Evolutionary conservation across 2,113 vertebrate genomes (phyloP).

Genomic region (Zapornia atra): DNA sequence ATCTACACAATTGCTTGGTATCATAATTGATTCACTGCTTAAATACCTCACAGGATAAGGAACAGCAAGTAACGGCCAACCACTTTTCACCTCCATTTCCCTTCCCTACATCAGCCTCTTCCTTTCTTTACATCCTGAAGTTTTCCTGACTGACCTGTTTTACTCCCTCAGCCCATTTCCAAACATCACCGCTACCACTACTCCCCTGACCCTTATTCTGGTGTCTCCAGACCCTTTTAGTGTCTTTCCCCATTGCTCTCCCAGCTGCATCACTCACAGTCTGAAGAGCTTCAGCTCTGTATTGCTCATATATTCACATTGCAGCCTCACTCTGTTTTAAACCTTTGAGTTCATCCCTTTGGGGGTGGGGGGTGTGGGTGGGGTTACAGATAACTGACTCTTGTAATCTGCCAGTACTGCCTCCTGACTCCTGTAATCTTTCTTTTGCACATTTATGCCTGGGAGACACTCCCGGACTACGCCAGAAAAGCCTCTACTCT

Average conservation of each 20-base stretch:
- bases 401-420: not conserved
- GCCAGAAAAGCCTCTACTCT: not conserved
- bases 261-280: not conserved
- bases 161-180: not conserved
- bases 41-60: constrained; percentile 5
- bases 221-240: not conserved
- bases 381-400: no score
- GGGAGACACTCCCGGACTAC: not conserved
- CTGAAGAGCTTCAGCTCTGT: not conserved
- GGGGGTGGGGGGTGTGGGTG: no score
- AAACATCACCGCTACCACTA: not conserved
- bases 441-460: not conserved
- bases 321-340: not conserved
- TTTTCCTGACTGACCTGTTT: not conserved
- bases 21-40: constrained; percentile 42
- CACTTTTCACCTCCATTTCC: not conserved
- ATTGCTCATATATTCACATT: accelerated
- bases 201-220: not conserved
- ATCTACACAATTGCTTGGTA: constrained; percentile 37
- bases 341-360: not conserved
- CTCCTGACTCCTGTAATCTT: not conserved
- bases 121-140: not conserved
- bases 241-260: not conserved
- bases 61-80: not conserved
- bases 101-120: not conserved